Evolutionary conservation across 2,113 vertebrate genomes (phyloP).

Genomic region (Cacatua alba): DNA sequence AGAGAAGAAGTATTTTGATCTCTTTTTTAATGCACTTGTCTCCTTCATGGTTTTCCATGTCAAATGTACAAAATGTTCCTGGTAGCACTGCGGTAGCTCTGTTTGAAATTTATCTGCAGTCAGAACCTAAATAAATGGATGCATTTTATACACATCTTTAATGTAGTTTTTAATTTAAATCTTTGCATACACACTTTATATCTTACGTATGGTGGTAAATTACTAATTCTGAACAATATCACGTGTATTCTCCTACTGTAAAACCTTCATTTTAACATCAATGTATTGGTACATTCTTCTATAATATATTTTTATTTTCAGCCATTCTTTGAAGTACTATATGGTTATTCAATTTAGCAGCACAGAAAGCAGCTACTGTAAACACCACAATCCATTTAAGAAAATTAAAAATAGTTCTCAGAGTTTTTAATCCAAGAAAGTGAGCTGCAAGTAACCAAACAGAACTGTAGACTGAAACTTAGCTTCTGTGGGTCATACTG

Average conservation of each 20-base stretch:
- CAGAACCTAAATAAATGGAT: neutral
- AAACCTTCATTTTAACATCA: neutral
- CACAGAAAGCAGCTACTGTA: constrained; percentile 34
- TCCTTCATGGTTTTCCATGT: neutral
- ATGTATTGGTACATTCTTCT: neutral
- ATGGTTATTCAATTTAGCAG: neutral
- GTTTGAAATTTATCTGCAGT: neutral
- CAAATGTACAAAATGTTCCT: neutral
- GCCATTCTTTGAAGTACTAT: constrained; percentile 6
- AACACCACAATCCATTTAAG: constrained; percentile 39
- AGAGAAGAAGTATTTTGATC: neutral
- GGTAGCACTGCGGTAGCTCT: neutral
- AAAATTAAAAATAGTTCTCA: constrained; percentile 27
- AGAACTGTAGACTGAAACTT: neutral
- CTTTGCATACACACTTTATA: neutral
- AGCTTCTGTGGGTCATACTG: neutral
- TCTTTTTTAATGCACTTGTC: neutral
- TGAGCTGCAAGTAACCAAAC: neutral
- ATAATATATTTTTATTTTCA: constrained; percentile 2
- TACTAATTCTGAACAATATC: neutral
- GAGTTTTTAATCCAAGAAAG: constrained; percentile 4
- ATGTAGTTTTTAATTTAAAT: neutral
- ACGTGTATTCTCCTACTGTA: neutral
- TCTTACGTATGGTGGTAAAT: neutral
- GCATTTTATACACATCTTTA: neutral